phyloP scores from a whole-genome alignment of 2,113 vertebrate species.

The Zapornia atra region DNA sequence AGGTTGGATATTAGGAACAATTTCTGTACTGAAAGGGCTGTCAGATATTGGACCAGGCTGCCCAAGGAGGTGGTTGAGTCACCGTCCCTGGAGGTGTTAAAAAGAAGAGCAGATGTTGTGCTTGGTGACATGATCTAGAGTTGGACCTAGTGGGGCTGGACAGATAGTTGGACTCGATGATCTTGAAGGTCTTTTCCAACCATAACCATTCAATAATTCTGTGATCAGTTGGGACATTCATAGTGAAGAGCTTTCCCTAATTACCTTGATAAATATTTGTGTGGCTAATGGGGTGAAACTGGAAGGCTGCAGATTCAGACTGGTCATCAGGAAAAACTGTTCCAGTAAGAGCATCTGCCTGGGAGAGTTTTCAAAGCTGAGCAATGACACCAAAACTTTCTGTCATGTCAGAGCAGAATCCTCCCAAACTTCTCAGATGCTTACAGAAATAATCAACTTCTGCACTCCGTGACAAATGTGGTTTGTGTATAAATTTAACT shows the following conservation, averaged over 20 bases:
- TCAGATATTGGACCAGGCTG: no score
- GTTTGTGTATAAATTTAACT: constrained; percentile 42
- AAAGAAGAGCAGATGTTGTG: no score
- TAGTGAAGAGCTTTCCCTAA: fast-evolving
- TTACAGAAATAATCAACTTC: not conserved
- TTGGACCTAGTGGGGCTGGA: no score
- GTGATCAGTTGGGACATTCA: not conserved
- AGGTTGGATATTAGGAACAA: no score
- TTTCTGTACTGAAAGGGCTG: no score
- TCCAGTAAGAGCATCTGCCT: not conserved
- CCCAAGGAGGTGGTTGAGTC: no score
- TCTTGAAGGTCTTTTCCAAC: no score
- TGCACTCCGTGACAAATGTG: constrained; percentile 29
- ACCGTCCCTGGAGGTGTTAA: no score
- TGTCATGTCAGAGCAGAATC: not conserved
- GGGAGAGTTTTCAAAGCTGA: not conserved
- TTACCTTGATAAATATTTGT: not conserved
- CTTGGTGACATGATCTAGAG: no score
- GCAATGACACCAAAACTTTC: not conserved
- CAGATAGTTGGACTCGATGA: no score
- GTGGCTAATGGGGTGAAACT: not conserved
- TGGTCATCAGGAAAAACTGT: not conserved
- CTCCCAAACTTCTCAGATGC: not conserved
- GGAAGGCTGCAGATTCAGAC: not conserved
- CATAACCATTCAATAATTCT: no score